Conservation (phyloP, 1,140 invertebrate species). For the Drosophila mayri region DNA sequence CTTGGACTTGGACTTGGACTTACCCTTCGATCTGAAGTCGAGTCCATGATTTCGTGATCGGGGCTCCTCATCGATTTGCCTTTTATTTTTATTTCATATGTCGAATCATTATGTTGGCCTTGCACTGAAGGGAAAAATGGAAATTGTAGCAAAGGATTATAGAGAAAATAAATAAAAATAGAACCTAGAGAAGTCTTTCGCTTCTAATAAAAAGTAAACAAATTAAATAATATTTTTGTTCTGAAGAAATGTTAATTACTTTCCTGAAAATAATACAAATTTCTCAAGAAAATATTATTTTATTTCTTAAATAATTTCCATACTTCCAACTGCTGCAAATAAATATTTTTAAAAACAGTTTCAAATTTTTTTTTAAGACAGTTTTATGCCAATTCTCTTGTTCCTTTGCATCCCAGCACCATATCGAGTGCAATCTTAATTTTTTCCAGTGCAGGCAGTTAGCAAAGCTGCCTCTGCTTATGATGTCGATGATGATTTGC, state of each 20-base stretch:
- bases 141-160: background rate
- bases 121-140: background rate
- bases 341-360: background rate
- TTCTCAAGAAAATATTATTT: too few relatives aligned
- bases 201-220: too few relatives aligned
- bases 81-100: constrained; percentile 31
- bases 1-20: constrained; percentile 4
- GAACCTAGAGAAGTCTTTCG: background rate
- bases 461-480: constrained; percentile 69
- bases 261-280: background rate
- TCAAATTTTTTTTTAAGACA: background rate
- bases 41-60: constrained; percentile 40
- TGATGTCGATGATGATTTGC: constrained; percentile 43
- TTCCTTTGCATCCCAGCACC: too few relatives aligned
- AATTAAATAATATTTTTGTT: too few relatives aligned
- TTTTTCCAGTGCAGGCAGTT: constrained; percentile 48
- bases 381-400: fast-evolving
- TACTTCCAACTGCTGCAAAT: background rate
- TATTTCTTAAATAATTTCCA: background rate
- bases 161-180: background rate
- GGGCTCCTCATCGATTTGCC: constrained; percentile 58
- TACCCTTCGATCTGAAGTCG: constrained; percentile 27
- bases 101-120: background rate
- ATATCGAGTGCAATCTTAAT: background rate
- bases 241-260: too few relatives aligned